phyloP scores from a whole-genome alignment of 1,140 invertebrate species.

The Microplitis mediator region DNA sequence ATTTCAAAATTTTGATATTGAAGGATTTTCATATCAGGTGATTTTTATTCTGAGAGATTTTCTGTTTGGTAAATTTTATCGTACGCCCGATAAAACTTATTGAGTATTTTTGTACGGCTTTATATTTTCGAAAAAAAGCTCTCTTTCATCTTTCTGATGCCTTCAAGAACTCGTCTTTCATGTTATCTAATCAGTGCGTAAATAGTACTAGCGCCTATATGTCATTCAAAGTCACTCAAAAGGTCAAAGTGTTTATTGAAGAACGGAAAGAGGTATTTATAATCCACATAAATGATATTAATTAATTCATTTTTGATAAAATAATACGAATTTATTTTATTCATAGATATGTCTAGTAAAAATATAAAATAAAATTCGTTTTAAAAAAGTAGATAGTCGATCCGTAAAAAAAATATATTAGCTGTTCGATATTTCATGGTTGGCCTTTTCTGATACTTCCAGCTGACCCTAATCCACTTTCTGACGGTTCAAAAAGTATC shows the following conservation, averaged over 20 bases:
- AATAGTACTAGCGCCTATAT: not conserved
- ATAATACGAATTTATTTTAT: too few species aligned
- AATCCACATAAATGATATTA: not conserved
- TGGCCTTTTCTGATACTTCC: not conserved
- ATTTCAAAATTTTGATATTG: too few species aligned
- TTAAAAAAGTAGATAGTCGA: not conserved
- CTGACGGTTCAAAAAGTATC: slow-evolving; percentile 1
- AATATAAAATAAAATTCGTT: not conserved
- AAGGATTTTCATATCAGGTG: too few species aligned
- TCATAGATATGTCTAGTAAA: not conserved
- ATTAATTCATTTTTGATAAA: too few species aligned
- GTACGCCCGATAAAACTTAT: too few species aligned
- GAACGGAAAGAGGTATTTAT: not conserved
- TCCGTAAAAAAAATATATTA: not conserved
- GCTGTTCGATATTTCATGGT: not conserved
- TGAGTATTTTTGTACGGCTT: too few species aligned
- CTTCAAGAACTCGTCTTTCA: not conserved
- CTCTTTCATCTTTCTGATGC: not conserved
- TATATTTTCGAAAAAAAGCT: not conserved
- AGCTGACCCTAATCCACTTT: slow-evolving; percentile 18
- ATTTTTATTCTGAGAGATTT: too few species aligned
- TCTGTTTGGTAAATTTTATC: too few species aligned
- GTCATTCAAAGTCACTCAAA: not conserved
- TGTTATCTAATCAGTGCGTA: slow-evolving; percentile 7
- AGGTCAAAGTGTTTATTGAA: not conserved